phyloP scores from a whole-genome alignment of 2,113 vertebrate species.

The Scomber colias region DNA sequence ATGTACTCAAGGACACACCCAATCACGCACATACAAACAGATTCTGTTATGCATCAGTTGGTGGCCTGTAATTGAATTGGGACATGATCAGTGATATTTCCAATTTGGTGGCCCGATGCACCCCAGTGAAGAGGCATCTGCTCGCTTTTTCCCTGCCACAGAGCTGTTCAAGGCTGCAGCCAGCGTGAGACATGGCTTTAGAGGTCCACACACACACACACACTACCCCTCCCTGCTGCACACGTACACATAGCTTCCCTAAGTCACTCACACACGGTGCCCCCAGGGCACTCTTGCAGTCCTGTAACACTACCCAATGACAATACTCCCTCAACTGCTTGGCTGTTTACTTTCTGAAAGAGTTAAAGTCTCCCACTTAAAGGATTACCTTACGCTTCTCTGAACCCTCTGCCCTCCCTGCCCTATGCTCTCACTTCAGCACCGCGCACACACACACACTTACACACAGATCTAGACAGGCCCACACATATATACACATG shows the following conservation, averaged over 20 bases:
- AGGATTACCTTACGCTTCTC: constrained; percentile 84
- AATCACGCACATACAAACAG: constrained; percentile 67
- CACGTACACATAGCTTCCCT: constrained; percentile 64
- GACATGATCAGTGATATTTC: constrained; percentile 79
- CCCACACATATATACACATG: constrained; percentile 24
- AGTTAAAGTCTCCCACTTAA: constrained; percentile 85
- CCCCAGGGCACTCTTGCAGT: constrained; percentile 75
- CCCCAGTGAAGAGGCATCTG: constrained; percentile 78
- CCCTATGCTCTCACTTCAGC: constrained; percentile 54
- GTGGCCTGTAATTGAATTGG: constrained; percentile 81
- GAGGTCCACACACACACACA: constrained; percentile 43
- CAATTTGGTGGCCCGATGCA: constrained; percentile 71
- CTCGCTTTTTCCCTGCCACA: constrained; percentile 57
- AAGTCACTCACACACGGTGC: constrained; percentile 75
- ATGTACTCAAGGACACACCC: constrained; percentile 69
- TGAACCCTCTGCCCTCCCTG: constrained; percentile 71
- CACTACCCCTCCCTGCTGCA: constrained; percentile 35
- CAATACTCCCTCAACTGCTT: constrained; percentile 84
- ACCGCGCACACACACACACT: constrained; percentile 46
- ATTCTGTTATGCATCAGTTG: constrained; percentile 74
- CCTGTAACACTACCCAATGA: constrained; percentile 86
- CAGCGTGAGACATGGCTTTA: constrained; percentile 62
- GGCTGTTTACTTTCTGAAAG: constrained; percentile 86
- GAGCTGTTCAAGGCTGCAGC: constrained; percentile 60
- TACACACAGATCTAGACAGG: constrained; percentile 12